These are phyloP conservation scores for Tetramorium alpestre DNA, from an alignment of 1,140 invertebrate species.

Conservation along the genomic window DNA sequence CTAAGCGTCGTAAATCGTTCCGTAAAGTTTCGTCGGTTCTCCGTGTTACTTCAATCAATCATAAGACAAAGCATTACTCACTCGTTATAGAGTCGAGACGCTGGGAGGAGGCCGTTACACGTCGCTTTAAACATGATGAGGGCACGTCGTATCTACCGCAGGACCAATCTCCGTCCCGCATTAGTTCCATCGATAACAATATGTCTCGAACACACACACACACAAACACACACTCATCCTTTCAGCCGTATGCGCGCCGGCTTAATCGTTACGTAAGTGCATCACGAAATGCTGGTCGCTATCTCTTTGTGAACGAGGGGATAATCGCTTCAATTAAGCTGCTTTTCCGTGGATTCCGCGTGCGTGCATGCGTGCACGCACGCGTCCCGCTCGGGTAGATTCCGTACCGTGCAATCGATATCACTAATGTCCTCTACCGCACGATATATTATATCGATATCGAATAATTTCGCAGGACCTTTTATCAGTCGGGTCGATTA, in stretches of 20 bases:
- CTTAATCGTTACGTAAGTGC: slow-evolving; percentile 72
- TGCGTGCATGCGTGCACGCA: slow-evolving; percentile 4
- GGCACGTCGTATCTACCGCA: slow-evolving; percentile 52
- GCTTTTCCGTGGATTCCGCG: slow-evolving; percentile 66
- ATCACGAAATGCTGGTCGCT: slow-evolving; percentile 74
- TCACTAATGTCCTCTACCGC: slow-evolving; percentile 51
- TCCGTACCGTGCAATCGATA: slow-evolving; percentile 61
- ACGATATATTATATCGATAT: slow-evolving; percentile 42
- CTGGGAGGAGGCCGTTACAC: not conserved
- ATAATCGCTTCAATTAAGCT: slow-evolving; percentile 73
- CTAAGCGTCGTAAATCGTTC: not conserved
- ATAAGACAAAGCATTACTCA: slow-evolving; percentile 1
- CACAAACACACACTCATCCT: not conserved
- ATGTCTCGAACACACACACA: slow-evolving; percentile 43
- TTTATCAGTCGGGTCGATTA: slow-evolving; percentile 32
- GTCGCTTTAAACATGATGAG: slow-evolving; percentile 36
- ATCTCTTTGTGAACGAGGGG: slow-evolving; percentile 71
- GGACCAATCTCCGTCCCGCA: slow-evolving; percentile 70
- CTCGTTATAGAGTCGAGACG: slow-evolving; percentile 38
- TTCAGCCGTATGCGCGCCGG: slow-evolving; percentile 18
- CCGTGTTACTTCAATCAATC: slow-evolving; percentile 48
- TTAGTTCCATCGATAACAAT: slow-evolving; percentile 72
- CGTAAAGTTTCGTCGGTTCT: not conserved
- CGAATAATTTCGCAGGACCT: slow-evolving; percentile 58
- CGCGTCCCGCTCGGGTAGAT: slow-evolving; percentile 8